Conservation (phyloP, 2,888 invertebrate species). For the Zele albiditarsus region DNA sequence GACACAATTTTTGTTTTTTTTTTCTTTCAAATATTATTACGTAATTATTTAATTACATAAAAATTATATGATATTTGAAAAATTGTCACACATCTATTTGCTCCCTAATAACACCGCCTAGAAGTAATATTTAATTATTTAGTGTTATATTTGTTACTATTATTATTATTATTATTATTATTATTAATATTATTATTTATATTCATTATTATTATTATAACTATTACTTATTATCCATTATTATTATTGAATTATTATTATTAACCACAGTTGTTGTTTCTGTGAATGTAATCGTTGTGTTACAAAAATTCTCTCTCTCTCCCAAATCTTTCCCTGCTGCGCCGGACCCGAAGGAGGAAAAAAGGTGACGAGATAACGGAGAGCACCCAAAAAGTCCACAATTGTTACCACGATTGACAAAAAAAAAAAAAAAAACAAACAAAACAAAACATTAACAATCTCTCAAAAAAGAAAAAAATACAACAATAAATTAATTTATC, state of each 20-base stretch:
- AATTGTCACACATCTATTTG: slow-evolving; percentile 66
- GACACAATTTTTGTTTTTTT: not conserved
- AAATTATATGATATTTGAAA: slow-evolving; percentile 23
- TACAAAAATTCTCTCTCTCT: slow-evolving; percentile 70
- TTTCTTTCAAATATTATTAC: not conserved
- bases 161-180: slow-evolving; percentile 62
- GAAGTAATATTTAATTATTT: slow-evolving; percentile 69
- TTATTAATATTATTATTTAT: slow-evolving; percentile 57
- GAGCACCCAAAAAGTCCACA: slow-evolving; percentile 73
- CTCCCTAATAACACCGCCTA: slow-evolving; percentile 71
- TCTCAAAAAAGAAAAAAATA: no score
- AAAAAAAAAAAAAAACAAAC: slow-evolving; percentile 51
- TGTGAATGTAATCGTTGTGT: slow-evolving; percentile 73
- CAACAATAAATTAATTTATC: no score
- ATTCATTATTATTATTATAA: slow-evolving; percentile 26
- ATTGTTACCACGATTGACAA: slow-evolving; percentile 66
- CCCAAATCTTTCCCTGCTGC: slow-evolving; percentile 72
- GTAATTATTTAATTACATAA: slow-evolving; percentile 3
- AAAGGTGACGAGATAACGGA: slow-evolving; percentile 77
- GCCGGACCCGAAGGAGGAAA: slow-evolving; percentile 77
- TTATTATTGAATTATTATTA: slow-evolving; percentile 64
- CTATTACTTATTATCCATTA: slow-evolving; percentile 47
- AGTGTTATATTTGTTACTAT: slow-evolving; percentile 68
- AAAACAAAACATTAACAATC: not conserved
- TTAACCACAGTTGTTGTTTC: slow-evolving; percentile 59